Conservation (phyloP, 2,888 invertebrate genomes). For the Piscicola geometra region DNA sequence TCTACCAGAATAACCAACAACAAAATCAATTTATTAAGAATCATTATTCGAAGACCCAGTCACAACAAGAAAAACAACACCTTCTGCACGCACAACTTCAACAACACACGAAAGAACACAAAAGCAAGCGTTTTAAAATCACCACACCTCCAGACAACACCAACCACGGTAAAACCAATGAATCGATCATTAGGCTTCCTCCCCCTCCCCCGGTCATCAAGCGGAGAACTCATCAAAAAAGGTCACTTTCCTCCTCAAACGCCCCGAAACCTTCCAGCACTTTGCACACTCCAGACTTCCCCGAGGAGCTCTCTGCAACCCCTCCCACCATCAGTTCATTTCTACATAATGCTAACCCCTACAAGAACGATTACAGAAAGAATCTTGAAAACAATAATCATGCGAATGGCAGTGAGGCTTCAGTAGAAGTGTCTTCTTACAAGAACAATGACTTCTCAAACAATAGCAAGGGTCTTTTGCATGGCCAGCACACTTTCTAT, state of each 20-base stretch:
- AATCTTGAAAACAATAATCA: not conserved
- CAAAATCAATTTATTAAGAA: not conserved
- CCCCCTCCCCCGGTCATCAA: constrained; percentile 21
- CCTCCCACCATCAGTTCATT: not conserved
- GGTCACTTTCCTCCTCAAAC: constrained; percentile 18
- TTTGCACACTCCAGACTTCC: no score
- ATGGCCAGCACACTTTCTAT: not conserved
- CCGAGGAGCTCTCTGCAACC: no score
- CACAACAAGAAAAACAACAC: not conserved
- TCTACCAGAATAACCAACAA: not conserved
- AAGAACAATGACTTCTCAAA: not conserved
- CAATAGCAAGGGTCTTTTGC: not conserved
- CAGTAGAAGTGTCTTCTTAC: no score
- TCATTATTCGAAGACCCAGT: not conserved
- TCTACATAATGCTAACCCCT: not conserved
- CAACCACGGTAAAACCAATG: not conserved
- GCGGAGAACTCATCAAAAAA: constrained; percentile 8
- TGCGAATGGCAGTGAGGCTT: not conserved
- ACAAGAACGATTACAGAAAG: not conserved
- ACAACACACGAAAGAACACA: not conserved
- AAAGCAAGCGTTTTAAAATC: not conserved
- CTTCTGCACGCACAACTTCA: not conserved
- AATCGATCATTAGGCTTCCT: constrained; percentile 11
- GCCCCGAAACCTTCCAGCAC: no score
- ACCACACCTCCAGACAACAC: not conserved